phyloP scores from a whole-genome alignment of 2,113 vertebrate species.

The human region GRCh38 chr22:41018001-41018500 shows the following conservation, averaged over 20 bases:
- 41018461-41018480: not conserved
- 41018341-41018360: not conserved
- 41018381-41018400: not conserved
- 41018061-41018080: too few species aligned
- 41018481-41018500: not conserved
- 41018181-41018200: not conserved
- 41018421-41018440: not conserved
- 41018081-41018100: too few species aligned
- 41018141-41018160: not conserved
- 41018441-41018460: not conserved
- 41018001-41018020: too few species aligned
- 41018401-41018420: not conserved
- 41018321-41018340: not conserved
- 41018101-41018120: too few species aligned
- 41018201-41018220: not conserved
- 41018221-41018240: not conserved
- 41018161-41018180: not conserved
- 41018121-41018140: not conserved
- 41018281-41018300: not conserved
- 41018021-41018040: too few species aligned
- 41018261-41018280: not conserved
- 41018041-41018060: too few species aligned
- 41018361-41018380: not conserved
- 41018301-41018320: not conserved
- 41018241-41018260: not conserved